phyloP scores from a whole-genome alignment of 2,113 vertebrate genomes.

The Amphiprion percula region DNA sequence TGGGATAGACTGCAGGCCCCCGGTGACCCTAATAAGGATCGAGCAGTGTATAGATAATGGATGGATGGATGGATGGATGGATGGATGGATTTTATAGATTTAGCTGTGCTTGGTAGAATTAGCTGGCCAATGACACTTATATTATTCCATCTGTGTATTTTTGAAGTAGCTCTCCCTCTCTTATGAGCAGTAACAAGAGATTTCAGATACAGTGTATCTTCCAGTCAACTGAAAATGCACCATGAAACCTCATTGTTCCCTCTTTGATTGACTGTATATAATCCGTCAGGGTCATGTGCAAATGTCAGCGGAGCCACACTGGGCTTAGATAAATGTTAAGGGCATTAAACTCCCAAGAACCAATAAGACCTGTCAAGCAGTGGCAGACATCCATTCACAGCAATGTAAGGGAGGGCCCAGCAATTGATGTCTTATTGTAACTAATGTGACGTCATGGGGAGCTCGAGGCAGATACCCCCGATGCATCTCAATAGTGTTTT shows the following conservation, averaged over 20 bases:
- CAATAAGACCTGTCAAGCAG: slow-evolving; percentile 58
- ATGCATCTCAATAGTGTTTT: slow-evolving; percentile 58
- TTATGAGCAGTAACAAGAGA: slow-evolving; percentile 1
- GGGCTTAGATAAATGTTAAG: slow-evolving; percentile 53
- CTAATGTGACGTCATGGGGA: slow-evolving; percentile 59
- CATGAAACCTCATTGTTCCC: slow-evolving; percentile 23
- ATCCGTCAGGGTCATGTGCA: slow-evolving; percentile 50
- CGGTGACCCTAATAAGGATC: too few species aligned
- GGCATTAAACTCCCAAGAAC: slow-evolving; percentile 50
- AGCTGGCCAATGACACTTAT: not conserved
- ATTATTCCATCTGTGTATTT: not conserved
- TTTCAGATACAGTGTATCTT: slow-evolving; percentile 13
- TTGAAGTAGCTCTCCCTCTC: not conserved
- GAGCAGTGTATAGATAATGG: too few species aligned
- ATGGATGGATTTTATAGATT: too few species aligned
- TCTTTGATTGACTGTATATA: slow-evolving; percentile 34
- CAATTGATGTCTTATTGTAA: slow-evolving; percentile 52
- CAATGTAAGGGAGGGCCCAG: slow-evolving; percentile 10
- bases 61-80: too few species aligned
- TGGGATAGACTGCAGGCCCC: too few species aligned
- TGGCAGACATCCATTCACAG: slow-evolving; percentile 54
- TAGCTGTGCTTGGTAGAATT: not conserved
- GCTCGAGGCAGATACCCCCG: slow-evolving; percentile 28
- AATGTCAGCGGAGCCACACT: slow-evolving; percentile 56
- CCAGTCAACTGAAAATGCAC: slow-evolving; percentile 4